Base-by-base conservation (phyloP, 2,888 invertebrate genomes). In the Acrocera orbiculus region DNA sequence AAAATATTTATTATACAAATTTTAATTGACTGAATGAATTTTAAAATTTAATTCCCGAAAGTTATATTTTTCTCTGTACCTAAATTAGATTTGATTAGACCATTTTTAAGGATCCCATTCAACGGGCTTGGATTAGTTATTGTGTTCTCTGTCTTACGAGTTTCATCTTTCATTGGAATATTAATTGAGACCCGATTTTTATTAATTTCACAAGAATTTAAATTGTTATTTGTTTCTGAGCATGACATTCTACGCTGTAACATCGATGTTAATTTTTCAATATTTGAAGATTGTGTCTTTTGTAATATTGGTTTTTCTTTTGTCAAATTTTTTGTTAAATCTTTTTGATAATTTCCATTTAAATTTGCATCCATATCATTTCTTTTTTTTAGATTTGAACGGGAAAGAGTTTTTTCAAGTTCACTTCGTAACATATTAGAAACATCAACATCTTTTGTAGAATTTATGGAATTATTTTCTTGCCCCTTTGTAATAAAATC, bases 381-480 rank as follows among this genome's bases (percentile, higher is more conserved):
- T 61, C 72, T 70, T 61, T 73, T 74, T 49, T 70, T 70, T 48
- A 81, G 64, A 63, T 81, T 79, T 34, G 81, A 78, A 52, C 80
- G 70, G 46, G 76, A 77, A 39, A 82, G 59, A 5, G 81, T 82
- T 38, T 77, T 69, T 35, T 70, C 73, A 43, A 82, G 61, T 61
- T 82, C 81, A 37, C 73, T 73, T 47, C 79, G 79, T 36, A 82
- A 61, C 47, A 73, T 67, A 47, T 73, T 73, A 11, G 70, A 64
- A 32, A 75, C 64, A 32, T 54, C 52, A 13, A 15, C 10, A 10
- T 14, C 4, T 14, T 15, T 15, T 9, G 8, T 5, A 8, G 19
- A 15, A 25, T 30, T 29, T 10, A 25, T 30, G 9, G 19, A 20
- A 15, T 30, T 35, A 11, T 25, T 19, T 27, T 41, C 43, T 16